Evolutionary conservation across 2,113 vertebrate genomes (phyloP).

Genomic region (Corythoichthys haematopterus): DNA sequence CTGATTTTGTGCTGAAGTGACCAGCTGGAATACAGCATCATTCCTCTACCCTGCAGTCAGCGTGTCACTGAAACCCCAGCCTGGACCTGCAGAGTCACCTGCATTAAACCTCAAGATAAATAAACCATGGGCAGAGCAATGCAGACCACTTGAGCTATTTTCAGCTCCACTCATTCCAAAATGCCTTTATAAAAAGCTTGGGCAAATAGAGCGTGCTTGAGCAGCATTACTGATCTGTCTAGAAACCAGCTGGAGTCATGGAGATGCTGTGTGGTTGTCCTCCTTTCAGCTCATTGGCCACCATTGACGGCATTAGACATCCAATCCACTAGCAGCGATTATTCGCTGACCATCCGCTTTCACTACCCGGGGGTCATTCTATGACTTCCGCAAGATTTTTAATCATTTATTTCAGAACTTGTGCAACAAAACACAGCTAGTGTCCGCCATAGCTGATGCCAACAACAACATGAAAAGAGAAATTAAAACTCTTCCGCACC

Average conservation of each 20-base stretch:
- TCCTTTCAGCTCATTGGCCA: slow-evolving; percentile 9
- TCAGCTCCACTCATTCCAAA: slow-evolving; percentile 45
- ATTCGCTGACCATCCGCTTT: too few relatives aligned
- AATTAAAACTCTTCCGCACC: too few relatives aligned
- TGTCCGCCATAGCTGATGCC: too few relatives aligned
- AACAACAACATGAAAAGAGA: too few relatives aligned
- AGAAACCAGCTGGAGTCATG: slow-evolving; percentile 47
- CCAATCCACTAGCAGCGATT: too few relatives aligned
- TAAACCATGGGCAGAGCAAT: slow-evolving; percentile 62
- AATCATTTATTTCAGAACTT: too few relatives aligned
- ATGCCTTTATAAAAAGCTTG: slow-evolving; percentile 46
- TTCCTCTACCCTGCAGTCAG: slow-evolving; percentile 3
- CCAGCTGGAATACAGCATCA: slow-evolving; percentile 11
- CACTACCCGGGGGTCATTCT: too few relatives aligned
- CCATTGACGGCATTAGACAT: background rate
- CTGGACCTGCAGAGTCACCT: slow-evolving; percentile 60
- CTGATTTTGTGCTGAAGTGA: background rate
- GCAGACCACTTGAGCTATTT: slow-evolving; percentile 58
- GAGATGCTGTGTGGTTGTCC: slow-evolving; percentile 24
- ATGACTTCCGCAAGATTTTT: too few relatives aligned
- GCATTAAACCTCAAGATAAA: slow-evolving; percentile 64
- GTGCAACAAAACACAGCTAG: too few relatives aligned
- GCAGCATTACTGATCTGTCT: slow-evolving; percentile 53
- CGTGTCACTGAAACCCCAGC: slow-evolving; percentile 12
- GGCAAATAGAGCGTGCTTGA: slow-evolving; percentile 44